phyloP scores from a whole-genome alignment of 2,888 invertebrate genomes.

The Leistus spinibarbis region DNA sequence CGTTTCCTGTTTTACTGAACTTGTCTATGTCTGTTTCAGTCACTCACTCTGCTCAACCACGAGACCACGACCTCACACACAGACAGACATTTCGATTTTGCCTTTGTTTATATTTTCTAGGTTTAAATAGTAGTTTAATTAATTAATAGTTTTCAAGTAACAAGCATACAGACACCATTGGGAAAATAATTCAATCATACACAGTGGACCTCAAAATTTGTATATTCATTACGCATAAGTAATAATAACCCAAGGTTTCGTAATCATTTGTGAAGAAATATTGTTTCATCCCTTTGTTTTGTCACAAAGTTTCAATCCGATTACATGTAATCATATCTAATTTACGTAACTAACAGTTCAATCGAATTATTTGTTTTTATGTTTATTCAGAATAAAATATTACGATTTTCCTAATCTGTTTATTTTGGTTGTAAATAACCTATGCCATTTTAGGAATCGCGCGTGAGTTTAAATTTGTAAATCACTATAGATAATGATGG shows the following conservation, averaged over 20 bases:
- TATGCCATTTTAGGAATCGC: neutral
- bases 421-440: neutral
- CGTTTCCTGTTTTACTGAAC: neutral
- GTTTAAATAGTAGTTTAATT: too few species aligned
- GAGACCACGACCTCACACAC: neutral
- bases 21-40: neutral
- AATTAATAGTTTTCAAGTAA: too few species aligned
- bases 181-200: neutral
- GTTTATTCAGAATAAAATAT: neutral
- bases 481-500: neutral
- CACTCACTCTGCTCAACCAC: too few species aligned
- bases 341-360: neutral
- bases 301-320: neutral
- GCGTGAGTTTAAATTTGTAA: neutral
- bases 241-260: too few species aligned
- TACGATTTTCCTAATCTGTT: too few species aligned
- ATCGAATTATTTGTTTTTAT: neutral
- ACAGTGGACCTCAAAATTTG: neutral
- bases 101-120: neutral
- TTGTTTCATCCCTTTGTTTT: slow-evolving; percentile 25
- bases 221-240: slow-evolving; percentile 23
- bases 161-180: too few species aligned
- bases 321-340: too few species aligned
- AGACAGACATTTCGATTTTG: neutral
- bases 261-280: slow-evolving; percentile 29